A percentile compares a stretch with the other conserved stretches of the same genome.
These are phyloP conservation scores for Drosophila tripunctata DNA, from an alignment of 2,888 invertebrate species.

Conservation along the genomic window DNA sequence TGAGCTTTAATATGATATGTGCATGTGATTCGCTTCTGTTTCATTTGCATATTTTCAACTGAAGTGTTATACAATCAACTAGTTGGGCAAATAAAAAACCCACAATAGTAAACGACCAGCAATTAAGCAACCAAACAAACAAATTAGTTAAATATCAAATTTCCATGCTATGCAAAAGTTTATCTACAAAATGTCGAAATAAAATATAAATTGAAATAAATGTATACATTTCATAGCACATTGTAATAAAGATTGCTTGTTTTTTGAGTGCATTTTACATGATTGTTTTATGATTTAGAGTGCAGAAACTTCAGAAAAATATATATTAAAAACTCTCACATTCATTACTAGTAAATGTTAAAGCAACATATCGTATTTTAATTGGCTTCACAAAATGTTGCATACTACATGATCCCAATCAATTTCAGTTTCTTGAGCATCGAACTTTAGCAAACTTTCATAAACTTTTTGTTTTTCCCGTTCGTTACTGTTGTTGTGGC, in stretches of 20 bases:
- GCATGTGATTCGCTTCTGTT: background rate
- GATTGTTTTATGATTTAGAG: too few relatives aligned
- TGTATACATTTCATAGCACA: too few relatives aligned
- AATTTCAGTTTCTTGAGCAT: slow-evolving; percentile 5
- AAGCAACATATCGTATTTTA: background rate
- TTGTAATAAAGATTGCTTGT: background rate
- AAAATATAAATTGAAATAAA: slow-evolving; percentile 14
- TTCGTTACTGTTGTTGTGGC: too few relatives aligned
- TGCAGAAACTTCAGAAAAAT: too few relatives aligned
- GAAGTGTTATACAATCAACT: slow-evolving; percentile 3
- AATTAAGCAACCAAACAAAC: slow-evolving; percentile 26
- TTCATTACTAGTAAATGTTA: background rate
- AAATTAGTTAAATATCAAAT: slow-evolving; percentile 10
- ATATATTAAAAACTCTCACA: too few relatives aligned
- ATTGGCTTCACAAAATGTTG: background rate
- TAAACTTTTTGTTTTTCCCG: slow-evolving; percentile 2
- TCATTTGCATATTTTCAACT: slow-evolving; percentile 15
- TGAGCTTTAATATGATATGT: slow-evolving; percentile 4
- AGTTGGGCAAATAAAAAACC: background rate
- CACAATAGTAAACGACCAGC: slow-evolving; percentile 12
- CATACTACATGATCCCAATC: slow-evolving; percentile 10
- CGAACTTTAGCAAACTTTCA: background rate
- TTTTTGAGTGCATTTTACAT: too few relatives aligned
- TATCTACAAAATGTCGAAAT: background rate
- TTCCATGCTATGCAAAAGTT: slow-evolving; percentile 15